These are phyloP conservation scores for Chrysopa pallens DNA, from an alignment of 1,140 invertebrate species.

Conservation along the genomic window DNA sequence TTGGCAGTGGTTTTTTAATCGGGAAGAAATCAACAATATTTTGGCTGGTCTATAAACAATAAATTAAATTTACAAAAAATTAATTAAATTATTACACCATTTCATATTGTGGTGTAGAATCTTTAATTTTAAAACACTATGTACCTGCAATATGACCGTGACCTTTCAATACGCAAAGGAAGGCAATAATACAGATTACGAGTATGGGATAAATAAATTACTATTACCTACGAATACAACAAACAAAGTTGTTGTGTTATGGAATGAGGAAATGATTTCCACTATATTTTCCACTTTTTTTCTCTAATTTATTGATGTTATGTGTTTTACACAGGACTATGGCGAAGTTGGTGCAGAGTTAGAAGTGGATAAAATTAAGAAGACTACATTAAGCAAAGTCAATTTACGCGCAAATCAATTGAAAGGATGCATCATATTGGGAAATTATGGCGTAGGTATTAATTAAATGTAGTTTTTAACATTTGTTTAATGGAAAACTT, in stretches of 20 bases:
- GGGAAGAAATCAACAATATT: no score
- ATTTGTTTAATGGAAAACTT: neutral
- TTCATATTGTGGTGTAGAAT: no score
- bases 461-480: constrained; percentile 2
- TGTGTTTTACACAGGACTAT: constrained; percentile 17
- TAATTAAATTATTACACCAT: no score
- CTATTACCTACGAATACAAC: neutral
- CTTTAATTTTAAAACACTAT: no score
- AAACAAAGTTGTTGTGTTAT: neutral
- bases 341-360: constrained; percentile 19
- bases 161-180: no score
- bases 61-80: no score
- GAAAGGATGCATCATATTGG: constrained; percentile 64
- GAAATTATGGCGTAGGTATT: constrained; percentile 58
- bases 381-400: constrained; percentile 39
- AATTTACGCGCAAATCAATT: constrained; percentile 56
- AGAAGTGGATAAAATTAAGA: constrained; percentile 15
- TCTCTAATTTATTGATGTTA: constrained; percentile 5
- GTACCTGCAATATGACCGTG: no score
- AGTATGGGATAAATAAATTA: neutral
- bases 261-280: neutral
- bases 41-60: no score
- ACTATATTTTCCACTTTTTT: no score
- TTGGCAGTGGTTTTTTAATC: no score
- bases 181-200: no score